These are phyloP conservation scores for Dysmachus trigonus DNA, from an alignment of 2,888 invertebrate species.

Conservation along the genomic window DNA sequence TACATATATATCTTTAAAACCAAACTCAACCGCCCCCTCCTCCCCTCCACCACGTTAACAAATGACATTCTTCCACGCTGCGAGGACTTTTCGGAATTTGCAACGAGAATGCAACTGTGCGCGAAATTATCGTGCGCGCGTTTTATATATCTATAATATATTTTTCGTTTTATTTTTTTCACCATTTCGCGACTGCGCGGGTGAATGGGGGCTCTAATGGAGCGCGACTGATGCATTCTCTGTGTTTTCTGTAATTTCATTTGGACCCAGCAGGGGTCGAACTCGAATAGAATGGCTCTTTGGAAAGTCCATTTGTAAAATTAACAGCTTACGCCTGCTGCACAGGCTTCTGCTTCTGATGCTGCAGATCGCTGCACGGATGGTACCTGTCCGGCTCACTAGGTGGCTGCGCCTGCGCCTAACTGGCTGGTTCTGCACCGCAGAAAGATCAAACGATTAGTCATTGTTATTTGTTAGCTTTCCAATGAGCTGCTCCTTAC, in stretches of 20 bases:
- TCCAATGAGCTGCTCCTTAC: not conserved
- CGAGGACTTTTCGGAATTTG: conserved; percentile 10
- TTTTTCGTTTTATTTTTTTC: not conserved
- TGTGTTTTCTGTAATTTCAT: conserved; percentile 17
- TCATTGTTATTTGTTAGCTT: conserved; percentile 19
- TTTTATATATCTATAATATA: not conserved
- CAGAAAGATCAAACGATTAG: conserved; percentile 8
- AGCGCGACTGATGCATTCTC: conserved; percentile 9
- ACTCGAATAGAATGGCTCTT: not conserved
- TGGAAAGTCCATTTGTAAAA: conserved; percentile 3
- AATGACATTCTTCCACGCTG: conserved; percentile 17
- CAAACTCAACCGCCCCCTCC: not conserved
- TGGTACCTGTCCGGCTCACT: not conserved
- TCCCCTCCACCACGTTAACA: not conserved
- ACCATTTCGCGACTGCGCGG: not conserved
- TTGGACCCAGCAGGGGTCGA: conserved; percentile 5
- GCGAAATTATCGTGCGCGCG: not conserved
- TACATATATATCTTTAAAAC: not conserved
- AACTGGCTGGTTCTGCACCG: not conserved
- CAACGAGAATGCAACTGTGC: conserved; percentile 4
- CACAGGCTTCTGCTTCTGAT: not conserved
- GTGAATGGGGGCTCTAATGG: conserved; percentile 14
- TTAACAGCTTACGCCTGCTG: not conserved
- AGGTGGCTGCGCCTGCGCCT: not conserved
- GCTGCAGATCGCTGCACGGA: not conserved